Conservation (phyloP, 2,888 invertebrate genomes). For the Apamea monoglypha region DNA sequence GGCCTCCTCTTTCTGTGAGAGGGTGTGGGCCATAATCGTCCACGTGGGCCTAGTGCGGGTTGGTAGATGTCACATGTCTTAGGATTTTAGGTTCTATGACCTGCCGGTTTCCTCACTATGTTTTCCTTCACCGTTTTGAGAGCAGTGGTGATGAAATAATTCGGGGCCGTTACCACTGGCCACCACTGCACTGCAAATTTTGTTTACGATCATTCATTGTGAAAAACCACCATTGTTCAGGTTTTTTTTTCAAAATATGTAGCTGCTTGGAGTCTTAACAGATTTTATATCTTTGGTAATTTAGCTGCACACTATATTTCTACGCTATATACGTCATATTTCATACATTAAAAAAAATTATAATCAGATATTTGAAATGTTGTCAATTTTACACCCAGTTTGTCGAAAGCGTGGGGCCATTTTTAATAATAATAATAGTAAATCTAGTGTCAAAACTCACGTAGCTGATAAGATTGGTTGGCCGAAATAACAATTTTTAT, state of each 20-base stretch:
- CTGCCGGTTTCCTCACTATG: too few species aligned
- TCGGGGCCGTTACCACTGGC: too few species aligned
- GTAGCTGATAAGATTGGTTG: not conserved
- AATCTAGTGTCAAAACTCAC: not conserved
- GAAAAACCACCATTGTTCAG: not conserved
- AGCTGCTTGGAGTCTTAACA: not conserved
- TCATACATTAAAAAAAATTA: not conserved
- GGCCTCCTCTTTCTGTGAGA: too few species aligned
- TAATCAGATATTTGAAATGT: not conserved
- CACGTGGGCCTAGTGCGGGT: too few species aligned
- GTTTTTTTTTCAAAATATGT: not conserved
- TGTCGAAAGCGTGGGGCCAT: not conserved
- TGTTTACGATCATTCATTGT: not conserved
- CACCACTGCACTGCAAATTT: too few species aligned
- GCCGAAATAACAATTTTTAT: not conserved
- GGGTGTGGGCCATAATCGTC: too few species aligned
- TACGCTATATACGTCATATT: conserved; percentile 17
- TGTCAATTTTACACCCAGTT: not conserved
- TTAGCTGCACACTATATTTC: conserved; percentile 35
- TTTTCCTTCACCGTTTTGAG: too few species aligned
- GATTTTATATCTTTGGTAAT: conserved; percentile 37
- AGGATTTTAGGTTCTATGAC: too few species aligned
- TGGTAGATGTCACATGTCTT: too few species aligned
- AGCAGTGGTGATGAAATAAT: too few species aligned
- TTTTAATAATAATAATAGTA: not conserved